Conservation (phyloP, 1,140 invertebrate genomes). For the Apis cerana region DNA sequence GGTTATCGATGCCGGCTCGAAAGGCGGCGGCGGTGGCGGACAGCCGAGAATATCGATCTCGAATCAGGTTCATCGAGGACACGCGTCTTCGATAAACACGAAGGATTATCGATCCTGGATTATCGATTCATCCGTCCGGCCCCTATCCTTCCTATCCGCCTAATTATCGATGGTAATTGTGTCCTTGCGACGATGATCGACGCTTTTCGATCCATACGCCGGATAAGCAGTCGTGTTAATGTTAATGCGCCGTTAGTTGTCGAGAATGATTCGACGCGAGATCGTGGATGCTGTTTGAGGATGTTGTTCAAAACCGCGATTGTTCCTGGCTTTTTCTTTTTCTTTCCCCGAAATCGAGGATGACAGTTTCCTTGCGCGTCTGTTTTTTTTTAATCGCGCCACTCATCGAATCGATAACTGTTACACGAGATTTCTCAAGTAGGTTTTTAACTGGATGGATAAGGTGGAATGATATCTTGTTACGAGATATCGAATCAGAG, state of each 20-base stretch:
- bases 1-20: constrained; percentile 69
- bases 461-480: too few species aligned
- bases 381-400: too few species aligned
- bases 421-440: too few species aligned
- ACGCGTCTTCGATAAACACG: constrained; percentile 31
- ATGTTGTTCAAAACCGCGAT: too few species aligned
- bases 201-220: background rate
- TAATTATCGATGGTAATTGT: constrained; percentile 30
- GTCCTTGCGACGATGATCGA: constrained; percentile 7
- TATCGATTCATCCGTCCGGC: constrained; percentile 8
- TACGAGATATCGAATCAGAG: too few species aligned
- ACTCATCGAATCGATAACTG: too few species aligned
- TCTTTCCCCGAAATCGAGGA: too few species aligned
- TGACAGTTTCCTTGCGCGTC: too few species aligned
- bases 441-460: too few species aligned
- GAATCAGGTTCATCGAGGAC: background rate
- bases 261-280: background rate
- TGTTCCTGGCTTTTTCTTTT: too few species aligned
- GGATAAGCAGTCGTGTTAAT: background rate
- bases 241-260: background rate
- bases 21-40: constrained; percentile 43
- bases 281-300: background rate
- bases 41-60: constrained; percentile 61
- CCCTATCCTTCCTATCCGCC: background rate
- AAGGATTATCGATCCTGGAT: constrained; percentile 53